Conservation (phyloP, 2,888 invertebrate genomes). For the Notodromas monacha region DNA sequence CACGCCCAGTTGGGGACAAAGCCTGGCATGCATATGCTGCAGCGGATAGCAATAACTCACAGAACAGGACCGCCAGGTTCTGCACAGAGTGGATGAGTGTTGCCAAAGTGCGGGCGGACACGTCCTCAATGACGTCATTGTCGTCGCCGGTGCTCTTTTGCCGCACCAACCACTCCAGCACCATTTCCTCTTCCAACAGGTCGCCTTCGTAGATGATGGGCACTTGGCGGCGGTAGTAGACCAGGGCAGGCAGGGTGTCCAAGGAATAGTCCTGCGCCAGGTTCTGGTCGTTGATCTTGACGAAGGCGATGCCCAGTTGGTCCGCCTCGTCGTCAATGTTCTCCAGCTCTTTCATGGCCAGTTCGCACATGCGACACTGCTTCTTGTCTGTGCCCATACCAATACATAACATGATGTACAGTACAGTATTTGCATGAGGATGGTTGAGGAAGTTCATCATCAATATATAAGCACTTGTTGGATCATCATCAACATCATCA, state of each 20-base stretch:
- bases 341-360: conserved; percentile 59
- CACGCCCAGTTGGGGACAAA: too few species aligned
- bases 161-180: conserved; percentile 64
- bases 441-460: conserved; percentile 7
- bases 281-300: conserved; percentile 66
- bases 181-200: conserved; percentile 59
- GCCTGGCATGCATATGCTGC: too few species aligned
- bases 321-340: conserved; percentile 83
- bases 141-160: conserved; percentile 77
- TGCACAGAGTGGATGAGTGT: conserved; percentile 63
- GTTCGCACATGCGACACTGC: conserved; percentile 64
- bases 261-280: conserved; percentile 72
- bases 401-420: too few species aligned
- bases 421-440: too few species aligned
- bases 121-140: conserved; percentile 73
- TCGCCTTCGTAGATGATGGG: conserved; percentile 81
- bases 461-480: conserved; percentile 7
- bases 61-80: conserved; percentile 64
- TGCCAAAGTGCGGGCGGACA: conserved; percentile 54
- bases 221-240: conserved; percentile 73
- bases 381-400: conserved; percentile 81
- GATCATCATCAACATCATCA: too few species aligned
- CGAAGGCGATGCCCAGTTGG: conserved; percentile 69
- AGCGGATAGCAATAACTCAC: conserved; percentile 24
- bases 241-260: conserved; percentile 50